Percentiles rank a stretch among this genome's conserved stretches.
phyloP scores from a whole-genome alignment of 2,888 invertebrate genomes.

The Camponotus fellah region DNA sequence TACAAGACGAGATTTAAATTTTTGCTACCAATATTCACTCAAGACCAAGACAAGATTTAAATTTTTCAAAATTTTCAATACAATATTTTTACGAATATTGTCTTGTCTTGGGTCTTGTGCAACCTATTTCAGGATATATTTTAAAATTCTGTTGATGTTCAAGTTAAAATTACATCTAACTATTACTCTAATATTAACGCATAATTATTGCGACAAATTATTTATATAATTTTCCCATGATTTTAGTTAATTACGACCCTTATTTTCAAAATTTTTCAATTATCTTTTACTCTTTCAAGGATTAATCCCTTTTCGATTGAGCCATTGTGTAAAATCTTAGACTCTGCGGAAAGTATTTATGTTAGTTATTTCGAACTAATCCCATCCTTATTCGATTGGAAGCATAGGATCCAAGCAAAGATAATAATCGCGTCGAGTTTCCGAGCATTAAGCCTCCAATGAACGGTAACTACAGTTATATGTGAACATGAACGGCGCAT shows the following conservation, averaged over 20 bases:
- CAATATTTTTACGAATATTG: no score
- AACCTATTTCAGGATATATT: no score
- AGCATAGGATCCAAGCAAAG: background rate
- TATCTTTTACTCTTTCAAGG: background rate
- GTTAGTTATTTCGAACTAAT: conserved; percentile 10
- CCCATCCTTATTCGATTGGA: background rate
- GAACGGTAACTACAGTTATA: background rate
- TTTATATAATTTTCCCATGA: background rate
- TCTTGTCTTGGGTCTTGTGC: no score
- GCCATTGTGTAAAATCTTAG: background rate
- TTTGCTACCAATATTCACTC: no score
- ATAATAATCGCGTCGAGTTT: conserved; percentile 22
- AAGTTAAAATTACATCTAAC: background rate
- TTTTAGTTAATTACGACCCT: background rate
- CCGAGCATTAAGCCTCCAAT: background rate
- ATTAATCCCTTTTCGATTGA: background rate
- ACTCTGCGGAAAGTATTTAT: background rate
- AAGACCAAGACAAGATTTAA: no score
- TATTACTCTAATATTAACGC: background rate
- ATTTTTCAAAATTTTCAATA: no score
- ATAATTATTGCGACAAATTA: background rate
- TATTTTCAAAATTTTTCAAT: background rate
- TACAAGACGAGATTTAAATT: no score
- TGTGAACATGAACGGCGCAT: background rate
- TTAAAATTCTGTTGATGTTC: background rate